Percentiles rank a stretch among this genome's conserved stretches.
phyloP scores from a whole-genome alignment of 2,113 vertebrate genomes.

The Rhagologus leucostigma region DNA sequence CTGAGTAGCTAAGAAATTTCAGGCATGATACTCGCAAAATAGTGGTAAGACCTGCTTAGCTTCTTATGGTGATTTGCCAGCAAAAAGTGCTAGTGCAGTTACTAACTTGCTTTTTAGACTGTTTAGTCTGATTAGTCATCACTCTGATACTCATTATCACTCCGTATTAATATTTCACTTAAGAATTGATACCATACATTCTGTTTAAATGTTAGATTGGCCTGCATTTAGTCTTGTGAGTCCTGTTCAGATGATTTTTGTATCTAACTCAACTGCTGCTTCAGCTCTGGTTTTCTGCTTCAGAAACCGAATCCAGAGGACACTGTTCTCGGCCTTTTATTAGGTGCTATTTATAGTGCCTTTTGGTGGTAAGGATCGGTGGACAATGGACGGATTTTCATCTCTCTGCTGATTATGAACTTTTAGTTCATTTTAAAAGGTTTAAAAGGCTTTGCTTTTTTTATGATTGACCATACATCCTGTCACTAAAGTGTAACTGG shows the following conservation, averaged over 20 bases:
- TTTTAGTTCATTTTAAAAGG: slow-evolving; percentile 11
- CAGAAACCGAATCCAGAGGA: not conserved
- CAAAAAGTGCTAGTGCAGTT: not conserved
- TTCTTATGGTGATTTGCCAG: not conserved
- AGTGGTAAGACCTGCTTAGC: not conserved
- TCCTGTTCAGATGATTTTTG: slow-evolving; percentile 19
- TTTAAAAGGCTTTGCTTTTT: not conserved
- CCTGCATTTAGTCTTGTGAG: slow-evolving; percentile 32
- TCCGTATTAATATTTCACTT: slow-evolving; percentile 11
- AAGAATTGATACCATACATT: not conserved
- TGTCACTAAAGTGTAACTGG: not conserved
- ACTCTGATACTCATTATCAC: slow-evolving; percentile 10
- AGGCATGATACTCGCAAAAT: not conserved
- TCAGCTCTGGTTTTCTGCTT: not conserved
- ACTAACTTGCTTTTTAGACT: not conserved
- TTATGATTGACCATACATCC: not conserved
- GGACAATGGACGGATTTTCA: slow-evolving; percentile 31
- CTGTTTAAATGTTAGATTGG: slow-evolving; percentile 18
- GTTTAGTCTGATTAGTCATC: not conserved
- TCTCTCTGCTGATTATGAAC: not conserved
- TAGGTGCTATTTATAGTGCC: not conserved
- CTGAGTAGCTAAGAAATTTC: not conserved
- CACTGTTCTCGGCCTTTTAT: slow-evolving; percentile 1
- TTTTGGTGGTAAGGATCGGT: slow-evolving; percentile 27
- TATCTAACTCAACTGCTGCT: not conserved